Evolutionary conservation across 2,113 vertebrate species (phyloP).

Genomic region (Myanophis thanlyinensis): DNA sequence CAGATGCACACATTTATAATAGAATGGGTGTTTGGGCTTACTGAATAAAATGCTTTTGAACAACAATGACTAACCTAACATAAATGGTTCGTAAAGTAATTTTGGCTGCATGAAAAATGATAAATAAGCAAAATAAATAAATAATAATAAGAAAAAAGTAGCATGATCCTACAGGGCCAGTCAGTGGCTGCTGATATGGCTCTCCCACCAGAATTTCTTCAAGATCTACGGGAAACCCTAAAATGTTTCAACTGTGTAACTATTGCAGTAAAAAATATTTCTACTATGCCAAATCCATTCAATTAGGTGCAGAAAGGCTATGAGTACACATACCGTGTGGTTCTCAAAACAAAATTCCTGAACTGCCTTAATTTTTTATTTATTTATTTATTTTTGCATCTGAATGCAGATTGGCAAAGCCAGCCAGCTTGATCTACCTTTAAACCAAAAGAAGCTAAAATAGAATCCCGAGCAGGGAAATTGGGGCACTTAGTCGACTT

Average conservation of each 20-base stretch:
- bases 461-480: neutral
- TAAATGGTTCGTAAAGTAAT: neutral
- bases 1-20: neutral
- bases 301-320: neutral
- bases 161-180: neutral
- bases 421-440: neutral
- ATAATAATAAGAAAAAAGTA: neutral
- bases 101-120: conserved; percentile 15
- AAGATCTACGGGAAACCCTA: neutral
- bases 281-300: neutral
- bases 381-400: neutral
- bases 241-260: neutral
- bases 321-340: neutral
- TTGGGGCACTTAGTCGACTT: neutral
- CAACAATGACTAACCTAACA: neutral
- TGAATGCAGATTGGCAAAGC: neutral
- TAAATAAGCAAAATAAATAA: neutral
- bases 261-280: neutral
- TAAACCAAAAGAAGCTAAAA: neutral
- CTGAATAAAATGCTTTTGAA: neutral
- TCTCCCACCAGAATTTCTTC: neutral
- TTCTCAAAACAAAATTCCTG: neutral
- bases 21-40: neutral
- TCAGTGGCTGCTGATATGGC: neutral
- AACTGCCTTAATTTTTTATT: neutral